Base-by-base conservation (phyloP, 92 coral and sea anemone genomes). In the Porites divaricata region DNA sequence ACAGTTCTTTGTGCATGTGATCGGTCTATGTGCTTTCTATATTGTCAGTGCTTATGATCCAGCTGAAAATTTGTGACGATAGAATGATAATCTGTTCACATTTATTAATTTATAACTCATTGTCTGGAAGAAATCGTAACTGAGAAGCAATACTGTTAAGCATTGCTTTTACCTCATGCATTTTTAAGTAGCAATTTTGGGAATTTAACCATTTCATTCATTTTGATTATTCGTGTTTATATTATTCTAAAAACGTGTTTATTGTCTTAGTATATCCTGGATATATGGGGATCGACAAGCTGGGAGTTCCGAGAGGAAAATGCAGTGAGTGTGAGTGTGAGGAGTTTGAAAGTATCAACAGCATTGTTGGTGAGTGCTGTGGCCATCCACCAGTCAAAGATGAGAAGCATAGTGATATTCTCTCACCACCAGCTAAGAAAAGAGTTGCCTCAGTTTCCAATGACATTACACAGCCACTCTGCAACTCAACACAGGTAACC, bases 371-470 rank as follows among this genome's bases (percentile, higher is more conserved):
- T 76, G 81, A 76, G 81, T 76, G 61, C 69, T 76, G 70, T 61
- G 81, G 70, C 81, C 81, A 76, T 57, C 81, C 81, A 76, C 81
- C 81, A 59, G 81, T 76, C 81, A 76, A 76, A 61, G 58, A 76
- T 61, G 81, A 76, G 81, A 76, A 76, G 28, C 70, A 59, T 22
- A 76, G 70, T 35, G 81, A 59, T 17, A 56, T 59, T 76, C 81
- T 76, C 69, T 62, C 81, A 76, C 81, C 81, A 59, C 81, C 81
- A 9, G 81, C 81, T 76, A 59, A 76, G 81, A 76, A 76, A 76
- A 76, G 57, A 76, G 54, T 76, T 66, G 45, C 4, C 4, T 35
- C 45, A 0, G 45, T 35, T 35, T 35, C 45, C 45, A 35, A 4
- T 35, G 45, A 35, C 45, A 35, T 35, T 1, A 35, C 45, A 35